phyloP scores from a whole-genome alignment of 2,797 vertebrate genomes.

The Rhabdophis nuchalis region DNA sequence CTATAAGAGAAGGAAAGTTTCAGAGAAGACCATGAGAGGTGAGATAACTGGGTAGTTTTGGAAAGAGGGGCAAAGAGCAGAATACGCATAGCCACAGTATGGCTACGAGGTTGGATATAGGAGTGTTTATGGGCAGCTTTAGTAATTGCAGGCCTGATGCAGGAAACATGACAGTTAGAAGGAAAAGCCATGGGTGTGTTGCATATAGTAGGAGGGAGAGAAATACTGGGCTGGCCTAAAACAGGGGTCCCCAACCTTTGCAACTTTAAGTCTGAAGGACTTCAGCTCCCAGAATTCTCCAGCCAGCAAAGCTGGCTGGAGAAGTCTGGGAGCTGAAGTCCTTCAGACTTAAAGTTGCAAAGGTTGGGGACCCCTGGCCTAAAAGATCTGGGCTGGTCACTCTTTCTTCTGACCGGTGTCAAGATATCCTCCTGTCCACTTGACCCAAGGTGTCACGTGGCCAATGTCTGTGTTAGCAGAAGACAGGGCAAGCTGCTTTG shows the following conservation, averaged over 20 bases:
- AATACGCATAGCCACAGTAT: not conserved
- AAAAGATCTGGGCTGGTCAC: not conserved
- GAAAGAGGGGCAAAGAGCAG: not conserved
- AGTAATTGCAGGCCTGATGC: not conserved
- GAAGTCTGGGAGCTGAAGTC: too few species aligned
- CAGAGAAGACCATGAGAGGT: not conserved
- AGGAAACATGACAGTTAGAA: not conserved
- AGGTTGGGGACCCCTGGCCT: too few species aligned
- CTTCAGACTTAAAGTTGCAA: too few species aligned
- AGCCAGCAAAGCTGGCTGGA: too few species aligned
- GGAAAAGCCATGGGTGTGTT: not conserved
- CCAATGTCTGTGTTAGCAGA: not conserved
- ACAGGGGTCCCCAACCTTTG: too few species aligned
- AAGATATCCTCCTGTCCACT: not conserved
- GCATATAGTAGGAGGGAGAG: not conserved
- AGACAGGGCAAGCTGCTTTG: not conserved
- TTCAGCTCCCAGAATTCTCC: too few species aligned
- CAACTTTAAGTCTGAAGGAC: too few species aligned
- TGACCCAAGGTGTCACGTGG: not conserved
- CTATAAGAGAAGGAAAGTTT: not conserved
- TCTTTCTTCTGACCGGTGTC: not conserved
- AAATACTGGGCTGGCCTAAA: not conserved
- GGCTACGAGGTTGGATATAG: not conserved
- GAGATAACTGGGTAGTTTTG: not conserved
- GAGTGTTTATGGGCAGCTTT: not conserved